Base-by-base conservation (phyloP, 2,888 invertebrate genomes). In the Heliconius erato region DNA sequence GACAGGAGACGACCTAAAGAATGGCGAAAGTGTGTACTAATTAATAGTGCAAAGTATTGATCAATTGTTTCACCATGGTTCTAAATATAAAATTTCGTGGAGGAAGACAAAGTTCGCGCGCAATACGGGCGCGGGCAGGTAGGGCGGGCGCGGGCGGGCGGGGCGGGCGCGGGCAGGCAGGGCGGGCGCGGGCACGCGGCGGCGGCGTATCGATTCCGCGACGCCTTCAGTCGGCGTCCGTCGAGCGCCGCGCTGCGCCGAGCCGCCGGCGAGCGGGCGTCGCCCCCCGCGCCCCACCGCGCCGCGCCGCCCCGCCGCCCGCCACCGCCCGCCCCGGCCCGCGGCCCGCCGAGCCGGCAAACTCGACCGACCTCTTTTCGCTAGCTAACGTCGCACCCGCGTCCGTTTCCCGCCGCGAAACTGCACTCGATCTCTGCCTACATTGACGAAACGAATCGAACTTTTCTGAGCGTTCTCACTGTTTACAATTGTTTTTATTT, bases 21-120 rank as follows among this genome's bases (percentile, higher is more conserved):
- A 84, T 86, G 90, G 92, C 90, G 94, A 94, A 94, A 94, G 94
- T 95, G 94, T 95, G 90, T 88, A 89, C 90, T 94, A 95, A 95
- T 94, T 93, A 93, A 93, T 94, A 94, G 94, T 95, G 95, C 94
- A 94, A 94, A 95, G 93, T 95, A 95, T 95, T 92, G 95, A 95
- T 95, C 94, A 95, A 94, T 95, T 92, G 94, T 94, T 95, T 94
- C 93, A 94, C 94, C 94, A 94, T 94, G 95, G 92, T 93, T 95
- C 95, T 95, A 95, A 96, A 95, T 95, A 95, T 96, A 95, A 96
- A 96, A 95, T 95, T 94, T 93, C 92, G 93, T 93, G 90, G 93
- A 94, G 94, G 92, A 95, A 95, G 95, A 95, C 95, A 94, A 95
- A 95, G 95, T 96, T 96, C 94, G 95, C 95, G 95, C 95, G 95